Evolutionary conservation across 2,113 vertebrate genomes (phyloP), one percentile per base, ranked within the genome.

Genomic region (Junco hyemalis): DNA sequence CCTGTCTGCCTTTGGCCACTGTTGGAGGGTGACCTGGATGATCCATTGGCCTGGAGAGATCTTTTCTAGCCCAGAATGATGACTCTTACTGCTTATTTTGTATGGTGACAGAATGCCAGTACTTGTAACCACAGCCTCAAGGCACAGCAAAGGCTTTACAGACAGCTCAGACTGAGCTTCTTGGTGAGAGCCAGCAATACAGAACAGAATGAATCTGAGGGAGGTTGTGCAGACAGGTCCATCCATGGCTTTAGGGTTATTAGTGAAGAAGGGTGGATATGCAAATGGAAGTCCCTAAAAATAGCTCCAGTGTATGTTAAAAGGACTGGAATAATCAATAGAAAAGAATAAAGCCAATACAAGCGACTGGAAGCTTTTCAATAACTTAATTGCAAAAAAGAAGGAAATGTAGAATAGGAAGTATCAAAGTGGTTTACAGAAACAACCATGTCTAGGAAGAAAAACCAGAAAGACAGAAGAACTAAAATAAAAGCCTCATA

Each of bases 261-360:
- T 86, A 56, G 51, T 81, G 44, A 79, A 57, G 56, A 83, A 96
- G 54, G 15, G 60, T 85, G 66, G 50, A 50, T 59, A 14, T 92
- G 60, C 40, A 92, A 73, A 80, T 90, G 24, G 50, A 65, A 85
- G 14, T 86, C 50, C 36, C 85, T 96, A 92, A 97, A 95, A 95
- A 90, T 95, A 94, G 83, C 63, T 44, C 26, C 40, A 85, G 25
- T 72, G 29, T 38, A 28, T 93, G 85, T 72, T 92, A 59, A 93
- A 92, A 92, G 69, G 80, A 31, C 71, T 93, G 94, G 93, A 96
- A 93, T 88, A 90, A 90, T 93, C 87, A 78, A 65, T 93, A 83
- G 51, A 44, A 85, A 71, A 85, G 20, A 91, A 33, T n/a, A 70
- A 78, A 74, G 40, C 33, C n/a, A 48, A 31, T 48, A n/a, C 44